These are phyloP conservation scores for Tokudaia muenninki DNA, from an alignment of 2,797 vertebrate species.

Conservation along the genomic window DNA sequence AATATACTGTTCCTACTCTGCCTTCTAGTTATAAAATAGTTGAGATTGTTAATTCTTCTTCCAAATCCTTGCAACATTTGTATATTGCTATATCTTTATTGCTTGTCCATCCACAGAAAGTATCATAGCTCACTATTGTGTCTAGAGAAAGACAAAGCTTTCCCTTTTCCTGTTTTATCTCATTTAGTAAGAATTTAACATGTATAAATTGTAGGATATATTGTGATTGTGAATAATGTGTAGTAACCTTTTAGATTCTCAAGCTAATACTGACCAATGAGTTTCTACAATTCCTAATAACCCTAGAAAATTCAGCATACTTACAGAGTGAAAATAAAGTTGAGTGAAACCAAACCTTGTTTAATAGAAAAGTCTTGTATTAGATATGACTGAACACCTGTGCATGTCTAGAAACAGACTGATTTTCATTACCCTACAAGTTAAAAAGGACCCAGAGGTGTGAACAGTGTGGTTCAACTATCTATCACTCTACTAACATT, in stretches of 20 bases:
- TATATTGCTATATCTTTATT: neutral
- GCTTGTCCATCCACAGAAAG: neutral
- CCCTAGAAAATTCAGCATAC: neutral
- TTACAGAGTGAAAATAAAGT: constrained; percentile 5
- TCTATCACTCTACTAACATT: neutral
- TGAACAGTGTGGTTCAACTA: neutral
- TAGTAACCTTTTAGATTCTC: constrained; percentile 7
- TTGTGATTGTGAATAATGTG: neutral
- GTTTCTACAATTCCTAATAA: neutral
- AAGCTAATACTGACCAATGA: neutral
- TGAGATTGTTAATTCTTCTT: neutral
- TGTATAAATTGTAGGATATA: neutral
- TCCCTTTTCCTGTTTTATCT: neutral
- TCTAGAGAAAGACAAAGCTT: neutral
- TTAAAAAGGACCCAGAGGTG: constrained; percentile 5
- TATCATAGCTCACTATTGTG: neutral
- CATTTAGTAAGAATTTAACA: neutral
- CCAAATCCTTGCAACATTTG: neutral
- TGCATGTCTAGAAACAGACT: constrained; percentile 21
- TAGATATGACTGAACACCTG: constrained; percentile 28
- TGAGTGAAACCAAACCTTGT: neutral
- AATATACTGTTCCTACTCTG: neutral
- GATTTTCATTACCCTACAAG: neutral
- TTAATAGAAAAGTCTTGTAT: constrained; percentile 26
- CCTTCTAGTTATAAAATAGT: neutral